A percentile compares a stretch with the other conserved stretches of the same genome.
Evolutionary conservation across 2,888 invertebrate genomes (phyloP).

Genomic region (Drosophila sordidula): DNA sequence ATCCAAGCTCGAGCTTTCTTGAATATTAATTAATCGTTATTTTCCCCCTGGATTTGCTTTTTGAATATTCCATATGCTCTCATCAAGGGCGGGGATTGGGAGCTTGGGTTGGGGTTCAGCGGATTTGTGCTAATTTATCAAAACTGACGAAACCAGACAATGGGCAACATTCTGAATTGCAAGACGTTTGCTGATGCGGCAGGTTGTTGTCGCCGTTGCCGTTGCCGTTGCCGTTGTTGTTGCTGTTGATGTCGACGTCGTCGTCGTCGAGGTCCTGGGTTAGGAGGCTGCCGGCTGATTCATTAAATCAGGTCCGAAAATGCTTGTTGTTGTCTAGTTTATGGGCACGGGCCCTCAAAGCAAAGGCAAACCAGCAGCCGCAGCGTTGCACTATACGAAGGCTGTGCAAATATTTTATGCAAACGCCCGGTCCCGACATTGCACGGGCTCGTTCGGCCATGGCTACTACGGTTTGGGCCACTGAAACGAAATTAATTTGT

Average conservation of each 20-base stretch:
- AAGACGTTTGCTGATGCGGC: slow-evolving; percentile 78
- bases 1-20: neutral
- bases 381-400: slow-evolving; percentile 73
- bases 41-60: no score
- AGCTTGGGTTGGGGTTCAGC: neutral
- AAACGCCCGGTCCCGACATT: slow-evolving; percentile 76
- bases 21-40: slow-evolving; percentile 22
- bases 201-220: slow-evolving; percentile 47
- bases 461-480: slow-evolving; percentile 74
- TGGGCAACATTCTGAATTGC: slow-evolving; percentile 54
- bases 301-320: slow-evolving; percentile 68
- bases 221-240: neutral
- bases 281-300: slow-evolving; percentile 59
- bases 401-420: slow-evolving; percentile 84
- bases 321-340: slow-evolving; percentile 77
- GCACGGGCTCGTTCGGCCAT: slow-evolving; percentile 69
- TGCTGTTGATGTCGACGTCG: neutral
- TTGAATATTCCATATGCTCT: neutral
- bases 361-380: slow-evolving; percentile 57
- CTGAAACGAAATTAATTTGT: slow-evolving; percentile 82
- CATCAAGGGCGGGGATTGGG: neutral
- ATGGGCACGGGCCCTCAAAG: slow-evolving; percentile 72
- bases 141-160: slow-evolving; percentile 57
- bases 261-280: slow-evolving; percentile 1
- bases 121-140: slow-evolving; percentile 71